Evolutionary conservation across 2,113 vertebrate genomes (phyloP).

Genomic region (Oryzias javanicus): DNA sequence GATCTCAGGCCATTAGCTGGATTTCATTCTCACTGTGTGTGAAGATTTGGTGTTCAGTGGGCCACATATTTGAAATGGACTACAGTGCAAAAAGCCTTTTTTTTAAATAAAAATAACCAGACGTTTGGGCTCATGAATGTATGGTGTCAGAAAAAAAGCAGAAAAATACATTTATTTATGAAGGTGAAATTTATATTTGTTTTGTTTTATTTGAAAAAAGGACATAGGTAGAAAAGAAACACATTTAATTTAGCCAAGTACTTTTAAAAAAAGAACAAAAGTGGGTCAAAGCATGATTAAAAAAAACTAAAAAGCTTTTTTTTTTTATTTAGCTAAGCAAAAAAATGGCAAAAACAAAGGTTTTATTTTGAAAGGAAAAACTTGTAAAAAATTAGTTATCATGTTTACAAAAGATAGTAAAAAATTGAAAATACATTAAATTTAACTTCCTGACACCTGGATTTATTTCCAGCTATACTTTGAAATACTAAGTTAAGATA

Average conservation of each 20-base stretch:
- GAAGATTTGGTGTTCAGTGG: slow-evolving; percentile 39
- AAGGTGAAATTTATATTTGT: neutral
- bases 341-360: too few species aligned
- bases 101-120: slow-evolving; percentile 4
- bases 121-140: slow-evolving; percentile 26
- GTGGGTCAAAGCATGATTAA: too few species aligned
- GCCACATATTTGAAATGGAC: slow-evolving; percentile 42
- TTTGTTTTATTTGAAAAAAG: neutral
- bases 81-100: slow-evolving; percentile 16
- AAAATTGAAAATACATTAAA: too few species aligned
- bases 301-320: too few species aligned
- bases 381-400: neutral
- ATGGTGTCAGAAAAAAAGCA: slow-evolving; percentile 10
- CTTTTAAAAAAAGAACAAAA: too few species aligned
- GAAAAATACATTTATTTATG: slow-evolving; percentile 9
- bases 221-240: neutral
- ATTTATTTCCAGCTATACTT: too few species aligned
- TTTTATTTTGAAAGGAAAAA: neutral
- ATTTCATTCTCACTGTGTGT: slow-evolving; percentile 34
- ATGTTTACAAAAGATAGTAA: neutral
- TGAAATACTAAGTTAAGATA: too few species aligned
- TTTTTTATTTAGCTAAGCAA: too few species aligned
- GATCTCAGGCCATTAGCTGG: slow-evolving; percentile 64
- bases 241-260: neutral
- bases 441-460: too few species aligned